Evolutionary conservation across 1,140 invertebrate genomes (phyloP).

Genomic region (Papilio aristodemus): DNA sequence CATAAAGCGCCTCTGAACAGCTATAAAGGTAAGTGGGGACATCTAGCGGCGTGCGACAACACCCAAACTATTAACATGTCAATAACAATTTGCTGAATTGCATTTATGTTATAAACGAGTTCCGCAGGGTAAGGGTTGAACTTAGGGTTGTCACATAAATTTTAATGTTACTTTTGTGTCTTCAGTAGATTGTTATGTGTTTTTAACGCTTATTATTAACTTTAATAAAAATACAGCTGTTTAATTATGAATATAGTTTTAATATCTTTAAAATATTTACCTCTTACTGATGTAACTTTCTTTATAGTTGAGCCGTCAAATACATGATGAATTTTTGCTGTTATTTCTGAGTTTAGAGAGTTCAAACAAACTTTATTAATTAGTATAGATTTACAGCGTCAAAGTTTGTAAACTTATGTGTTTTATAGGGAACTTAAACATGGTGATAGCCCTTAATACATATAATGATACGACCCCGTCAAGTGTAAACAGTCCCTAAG

Average conservation of each 20-base stretch:
- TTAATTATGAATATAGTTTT: no score
- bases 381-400: no score
- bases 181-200: constrained; percentile 4
- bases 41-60: constrained; percentile 41
- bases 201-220: not conserved
- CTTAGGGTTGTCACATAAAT: constrained; percentile 54
- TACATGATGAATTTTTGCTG: no score
- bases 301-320: no score
- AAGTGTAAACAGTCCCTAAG: constrained; percentile 57
- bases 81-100: constrained; percentile 78
- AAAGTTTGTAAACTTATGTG: no score
- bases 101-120: constrained; percentile 66
- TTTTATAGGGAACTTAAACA: not conserved
- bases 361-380: no score
- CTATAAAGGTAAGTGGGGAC: constrained; percentile 28
- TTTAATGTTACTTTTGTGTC: not conserved
- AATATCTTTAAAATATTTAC: no score
- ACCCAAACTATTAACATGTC: constrained; percentile 72
- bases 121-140: constrained; percentile 60
- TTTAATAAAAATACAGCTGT: not conserved
- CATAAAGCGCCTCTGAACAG: constrained; percentile 5
- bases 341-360: no score
- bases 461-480: constrained; percentile 35
- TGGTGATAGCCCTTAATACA: constrained; percentile 47
- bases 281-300: no score